Base-by-base conservation (phyloP, 2,113 vertebrate species). In the Cheilinus undulatus region DNA sequence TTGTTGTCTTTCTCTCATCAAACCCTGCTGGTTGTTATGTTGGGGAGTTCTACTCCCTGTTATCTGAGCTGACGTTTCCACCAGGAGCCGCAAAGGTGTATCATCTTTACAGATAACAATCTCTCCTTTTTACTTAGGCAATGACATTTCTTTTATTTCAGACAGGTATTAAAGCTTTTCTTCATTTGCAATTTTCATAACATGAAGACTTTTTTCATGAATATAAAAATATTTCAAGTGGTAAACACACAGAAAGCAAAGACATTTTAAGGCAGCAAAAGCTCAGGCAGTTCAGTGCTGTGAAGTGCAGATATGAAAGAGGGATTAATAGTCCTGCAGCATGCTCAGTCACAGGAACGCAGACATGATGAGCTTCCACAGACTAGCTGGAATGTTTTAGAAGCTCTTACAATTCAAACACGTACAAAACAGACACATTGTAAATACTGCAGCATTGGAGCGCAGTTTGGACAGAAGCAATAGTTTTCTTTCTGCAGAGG, bases 21-120 rank as follows among this genome's bases (percentile, higher is more conserved):
- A 34, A 36, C 56, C 0, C 40, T 20, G 40, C 14, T 64, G 63
- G 90, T 92, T 90, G 90, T 28, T 68, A 91, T 7, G 86, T 24
- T 42, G 53, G 90, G 88, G 90, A 91, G 43, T 54, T 69, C 6
- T 28, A 65, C 36, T 92, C 91, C 91, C 91, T 88, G 77, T 90
- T 92, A 82, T 89, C 69, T 53, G 24, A 32, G 56, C 28, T 24
- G 32, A 3, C 13, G 22, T 63, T 73, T 81, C 87, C 86, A 75
- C 8, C n/a, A 56, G 85, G 69, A 30, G 0, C 2, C 52, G 50
- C 3, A 1, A 52, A 8, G 26, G 20, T 61, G 65, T 13, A 22
- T 51, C 58, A 42, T 36, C 57, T 42, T 56, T 32, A 26, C 43
- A 76, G 3, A 28, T 3, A 14, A 1, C 26, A 60, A 22, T 57